Evolutionary conservation across 2,113 vertebrate species (phyloP).

Genomic region (Mus spicilegus): DNA sequence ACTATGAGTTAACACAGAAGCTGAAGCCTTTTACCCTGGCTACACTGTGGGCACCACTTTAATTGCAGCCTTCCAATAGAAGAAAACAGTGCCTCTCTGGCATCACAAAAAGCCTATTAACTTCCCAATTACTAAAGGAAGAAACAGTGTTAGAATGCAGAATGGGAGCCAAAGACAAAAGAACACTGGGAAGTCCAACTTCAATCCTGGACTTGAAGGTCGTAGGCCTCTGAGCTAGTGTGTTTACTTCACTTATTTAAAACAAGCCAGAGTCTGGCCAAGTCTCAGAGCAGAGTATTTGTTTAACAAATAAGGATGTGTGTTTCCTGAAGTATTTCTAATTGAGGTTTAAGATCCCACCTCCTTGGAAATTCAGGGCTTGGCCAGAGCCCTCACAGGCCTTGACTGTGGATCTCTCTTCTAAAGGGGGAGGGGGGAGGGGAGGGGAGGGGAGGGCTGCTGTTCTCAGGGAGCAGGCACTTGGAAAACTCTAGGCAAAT

Average conservation of each 20-base stretch:
- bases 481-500: conserved; percentile 30
- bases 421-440: background rate
- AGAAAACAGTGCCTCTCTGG: conserved; percentile 67
- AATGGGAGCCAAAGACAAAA: conserved; percentile 62
- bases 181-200: conserved; percentile 38
- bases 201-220: conserved; percentile 53
- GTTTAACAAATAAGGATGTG: conserved; percentile 75
- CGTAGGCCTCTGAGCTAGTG: background rate
- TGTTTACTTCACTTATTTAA: conserved; percentile 63
- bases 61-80: conserved; percentile 69
- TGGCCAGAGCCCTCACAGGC: background rate
- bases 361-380: conserved; percentile 47
- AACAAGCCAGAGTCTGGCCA: conserved; percentile 37
- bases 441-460: background rate
- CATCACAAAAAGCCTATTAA: conserved; percentile 76
- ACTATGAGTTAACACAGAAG: conserved; percentile 76
- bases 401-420: background rate
- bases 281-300: conserved; percentile 57
- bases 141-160: conserved; percentile 55
- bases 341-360: conserved; percentile 39
- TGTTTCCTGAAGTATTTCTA: conserved; percentile 72
- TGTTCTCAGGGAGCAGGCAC: background rate
- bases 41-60: conserved; percentile 50
- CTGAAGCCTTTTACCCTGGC: conserved; percentile 73
- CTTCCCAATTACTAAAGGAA: conserved; percentile 67